phyloP scores from a whole-genome alignment of 2,888 invertebrate genomes.

The Emmelina monodactyla region DNA sequence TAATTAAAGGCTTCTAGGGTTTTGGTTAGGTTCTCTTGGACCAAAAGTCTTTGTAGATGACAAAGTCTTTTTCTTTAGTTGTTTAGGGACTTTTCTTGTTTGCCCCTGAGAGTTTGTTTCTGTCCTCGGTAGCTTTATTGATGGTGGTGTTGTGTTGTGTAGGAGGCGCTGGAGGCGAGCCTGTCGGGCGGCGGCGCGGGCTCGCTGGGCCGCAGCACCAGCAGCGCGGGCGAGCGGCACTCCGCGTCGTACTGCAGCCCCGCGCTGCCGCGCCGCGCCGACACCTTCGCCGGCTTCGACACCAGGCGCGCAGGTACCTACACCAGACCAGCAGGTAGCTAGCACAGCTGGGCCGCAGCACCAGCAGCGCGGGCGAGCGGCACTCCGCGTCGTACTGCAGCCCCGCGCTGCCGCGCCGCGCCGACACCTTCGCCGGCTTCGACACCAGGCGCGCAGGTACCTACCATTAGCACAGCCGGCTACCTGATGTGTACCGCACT shows the following conservation, averaged over 20 bases:
- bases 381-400: conserved; percentile 87
- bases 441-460: conserved; percentile 54
- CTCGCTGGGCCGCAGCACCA: conserved; percentile 88
- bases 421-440: conserved; percentile 96
- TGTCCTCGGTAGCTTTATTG: too few relatives aligned
- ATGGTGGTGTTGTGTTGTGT: too few relatives aligned
- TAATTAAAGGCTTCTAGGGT: too few relatives aligned
- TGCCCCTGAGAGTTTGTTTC: too few relatives aligned
- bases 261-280: conserved; percentile 89
- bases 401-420: conserved; percentile 87
- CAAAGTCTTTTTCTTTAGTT: too few relatives aligned
- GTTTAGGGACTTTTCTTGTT: too few relatives aligned
- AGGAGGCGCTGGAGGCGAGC: too few relatives aligned
- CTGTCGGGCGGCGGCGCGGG: too few relatives aligned
- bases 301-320: conserved; percentile 19
- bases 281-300: conserved; percentile 97
- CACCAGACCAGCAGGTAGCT: too few relatives aligned
- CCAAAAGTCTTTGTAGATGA: too few relatives aligned
- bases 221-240: conserved; percentile 93
- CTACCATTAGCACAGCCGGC: not conserved
- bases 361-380: conserved; percentile 93
- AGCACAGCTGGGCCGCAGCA: conserved; percentile 85
- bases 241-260: conserved; percentile 86
- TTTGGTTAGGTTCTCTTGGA: too few relatives aligned
- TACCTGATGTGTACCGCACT: not conserved